These are phyloP conservation scores for Syngnathus floridae DNA, from an alignment of 2,113 vertebrate genomes.

Conservation along the genomic window DNA sequence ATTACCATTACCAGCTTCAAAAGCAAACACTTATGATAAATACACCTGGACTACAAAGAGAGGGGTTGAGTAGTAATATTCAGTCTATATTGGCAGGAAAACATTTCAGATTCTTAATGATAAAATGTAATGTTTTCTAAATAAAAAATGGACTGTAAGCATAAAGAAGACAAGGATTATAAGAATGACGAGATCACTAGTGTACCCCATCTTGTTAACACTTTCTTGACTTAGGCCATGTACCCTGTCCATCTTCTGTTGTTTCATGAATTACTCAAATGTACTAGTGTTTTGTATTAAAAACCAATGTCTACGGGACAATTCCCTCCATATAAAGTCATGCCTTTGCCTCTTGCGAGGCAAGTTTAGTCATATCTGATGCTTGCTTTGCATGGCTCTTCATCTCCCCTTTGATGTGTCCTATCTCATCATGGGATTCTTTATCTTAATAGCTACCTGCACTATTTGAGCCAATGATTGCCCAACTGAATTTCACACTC, in stretches of 20 bases:
- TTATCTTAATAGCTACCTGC: conserved; percentile 34
- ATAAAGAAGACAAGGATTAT: neutral
- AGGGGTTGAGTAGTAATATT: conserved; percentile 20
- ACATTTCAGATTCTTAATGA: conserved; percentile 19
- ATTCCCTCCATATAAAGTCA: conserved; percentile 32
- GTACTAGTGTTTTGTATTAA: conserved; percentile 46
- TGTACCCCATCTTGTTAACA: conserved; percentile 18
- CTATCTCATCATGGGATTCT: conserved; percentile 7
- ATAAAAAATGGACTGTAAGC: neutral
- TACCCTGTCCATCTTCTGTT: conserved; percentile 46
- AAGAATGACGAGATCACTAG: neutral
- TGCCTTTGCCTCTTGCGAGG: conserved; percentile 18
- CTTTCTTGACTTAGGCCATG: conserved; percentile 37
- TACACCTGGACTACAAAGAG: conserved; percentile 33
- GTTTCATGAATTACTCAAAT: conserved; percentile 35
- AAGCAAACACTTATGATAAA: conserved; percentile 59
- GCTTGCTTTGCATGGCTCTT: conserved; percentile 20
- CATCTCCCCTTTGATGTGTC: conserved; percentile 31
- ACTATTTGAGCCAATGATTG: conserved; percentile 28
- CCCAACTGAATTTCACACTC: conserved; percentile 24
- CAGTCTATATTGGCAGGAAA: conserved; percentile 10
- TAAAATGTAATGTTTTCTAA: neutral
- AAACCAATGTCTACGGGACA: conserved; percentile 30
- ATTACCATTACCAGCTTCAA: conserved; percentile 64
- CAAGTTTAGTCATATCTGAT: conserved; percentile 20